Evolutionary conservation across 2,888 invertebrate genomes (phyloP), one percentile per base, ranked within the genome.

Genomic region (Nysson spinosus): DNA sequence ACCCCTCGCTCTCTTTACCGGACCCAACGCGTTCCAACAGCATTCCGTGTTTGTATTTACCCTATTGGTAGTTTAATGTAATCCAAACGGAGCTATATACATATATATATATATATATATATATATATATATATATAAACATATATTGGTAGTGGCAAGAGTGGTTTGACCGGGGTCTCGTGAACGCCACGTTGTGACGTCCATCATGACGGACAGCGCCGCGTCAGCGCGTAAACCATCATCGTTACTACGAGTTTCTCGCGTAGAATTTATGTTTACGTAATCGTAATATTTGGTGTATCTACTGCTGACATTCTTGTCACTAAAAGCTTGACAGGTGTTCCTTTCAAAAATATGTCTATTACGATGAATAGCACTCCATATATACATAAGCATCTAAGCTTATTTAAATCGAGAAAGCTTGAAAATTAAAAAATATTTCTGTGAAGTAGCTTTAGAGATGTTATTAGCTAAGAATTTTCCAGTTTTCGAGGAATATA

Each of bases 211-310:
- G 72, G 77, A 78, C 79, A 79, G 65, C 75, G 77, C 75, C 78
- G 77, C 80, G 77, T 83, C 82, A 83, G 75, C 83, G 77, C 75
- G 82, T 80, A 79, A 83, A 81, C 75, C 75, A 67, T 77, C 77
- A 77, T 75, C 76, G 72, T 76, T 77, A 80, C 80, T 79, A 66
- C 74, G 77, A 22, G 63, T 11, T 61, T 52, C 42, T 32, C 34
- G 44, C 32, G 50, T 46, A 43, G n/a, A n/a, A n/a, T n/a, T 50
- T 51, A 60, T 55, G 46, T 61, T 65, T 47, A 47, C 43, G 17
- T 46, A 54, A 22, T 50, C 51, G 30, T 30, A 17, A 17, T 16
- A 16, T 34, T 20, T 0, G 11, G 19, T n/a, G 20, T 9, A 34
- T 34, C 34, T 12, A 14, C 4, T 7, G 16, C 9, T 28, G 3